Conservation (phyloP, 2,888 invertebrate species). For the Harpalus rufipes region DNA sequence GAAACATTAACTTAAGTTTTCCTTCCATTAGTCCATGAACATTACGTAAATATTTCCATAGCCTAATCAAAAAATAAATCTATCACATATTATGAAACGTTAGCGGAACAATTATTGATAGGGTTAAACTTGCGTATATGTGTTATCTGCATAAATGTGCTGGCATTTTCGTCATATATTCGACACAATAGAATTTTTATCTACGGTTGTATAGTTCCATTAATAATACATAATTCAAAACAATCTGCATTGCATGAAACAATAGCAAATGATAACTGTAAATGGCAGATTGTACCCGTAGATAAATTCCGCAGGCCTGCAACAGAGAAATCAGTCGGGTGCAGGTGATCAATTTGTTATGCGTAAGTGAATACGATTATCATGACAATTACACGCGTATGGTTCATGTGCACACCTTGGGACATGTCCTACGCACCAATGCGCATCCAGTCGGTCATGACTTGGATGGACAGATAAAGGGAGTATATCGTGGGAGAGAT, state of each 20-base stretch:
- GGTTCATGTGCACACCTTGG: slow-evolving; percentile 32
- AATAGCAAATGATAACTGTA: not conserved
- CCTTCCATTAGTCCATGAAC: no score
- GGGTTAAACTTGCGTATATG: not conserved
- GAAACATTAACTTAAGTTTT: no score
- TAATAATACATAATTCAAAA: slow-evolving; percentile 7
- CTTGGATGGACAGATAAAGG: not conserved
- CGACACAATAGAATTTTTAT: not conserved
- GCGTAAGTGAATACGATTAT: slow-evolving; percentile 52
- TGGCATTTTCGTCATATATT: not conserved
- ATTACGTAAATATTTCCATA: no score
- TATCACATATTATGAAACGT: not conserved
- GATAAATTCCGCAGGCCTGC: not conserved
- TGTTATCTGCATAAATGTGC: no score
- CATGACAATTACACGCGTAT: slow-evolving; percentile 28
- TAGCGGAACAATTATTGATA: slow-evolving; percentile 2
- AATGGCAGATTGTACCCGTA: slow-evolving; percentile 14
- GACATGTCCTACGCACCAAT: not conserved
- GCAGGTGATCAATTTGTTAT: slow-evolving; percentile 46
- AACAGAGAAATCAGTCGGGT: slow-evolving; percentile 6
- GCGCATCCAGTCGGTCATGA: slow-evolving; percentile 27
- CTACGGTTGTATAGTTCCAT: not conserved
- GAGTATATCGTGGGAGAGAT: not conserved
- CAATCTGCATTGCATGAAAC: not conserved
- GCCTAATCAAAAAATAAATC: not conserved